These are phyloP conservation scores for Atherix ibis DNA, from an alignment of 2,888 invertebrate genomes.

Conservation along the genomic window DNA sequence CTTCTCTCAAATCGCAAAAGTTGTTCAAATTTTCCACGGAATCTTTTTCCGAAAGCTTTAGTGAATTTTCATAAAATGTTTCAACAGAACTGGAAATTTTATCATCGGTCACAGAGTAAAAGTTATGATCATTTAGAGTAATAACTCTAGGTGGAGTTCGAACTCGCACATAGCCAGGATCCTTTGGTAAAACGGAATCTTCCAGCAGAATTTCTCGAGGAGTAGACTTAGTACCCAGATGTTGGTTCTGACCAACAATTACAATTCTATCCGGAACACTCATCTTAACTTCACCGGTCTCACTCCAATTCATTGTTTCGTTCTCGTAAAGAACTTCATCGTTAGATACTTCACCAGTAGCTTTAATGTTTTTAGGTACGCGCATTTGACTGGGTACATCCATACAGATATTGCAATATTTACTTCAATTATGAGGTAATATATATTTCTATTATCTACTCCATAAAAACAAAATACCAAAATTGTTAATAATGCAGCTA, in stretches of 20 bases:
- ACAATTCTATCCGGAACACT: slow-evolving; percentile 87
- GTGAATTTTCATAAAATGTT: too few species aligned
- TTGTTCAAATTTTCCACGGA: too few species aligned
- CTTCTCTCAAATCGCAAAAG: too few species aligned
- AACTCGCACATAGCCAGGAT: slow-evolving; percentile 60
- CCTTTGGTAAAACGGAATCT: slow-evolving; percentile 58
- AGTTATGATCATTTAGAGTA: slow-evolving; percentile 71
- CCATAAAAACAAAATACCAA: too few species aligned
- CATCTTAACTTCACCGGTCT: slow-evolving; percentile 72
- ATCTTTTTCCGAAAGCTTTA: not conserved
- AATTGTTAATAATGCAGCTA: too few species aligned
- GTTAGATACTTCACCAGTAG: slow-evolving; percentile 51
- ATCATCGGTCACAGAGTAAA: slow-evolving; percentile 50
- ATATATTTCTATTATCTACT: too few species aligned
- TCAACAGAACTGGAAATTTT: slow-evolving; percentile 7
- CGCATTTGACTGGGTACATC: slow-evolving; percentile 69
- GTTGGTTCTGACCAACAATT: slow-evolving; percentile 64
- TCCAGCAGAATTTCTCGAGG: slow-evolving; percentile 75
- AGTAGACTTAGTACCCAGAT: slow-evolving; percentile 55
- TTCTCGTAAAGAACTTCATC: slow-evolving; percentile 48
- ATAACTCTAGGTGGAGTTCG: slow-evolving; percentile 80
- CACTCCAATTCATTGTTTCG: slow-evolving; percentile 42
- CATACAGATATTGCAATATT: too few species aligned
- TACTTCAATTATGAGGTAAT: too few species aligned
- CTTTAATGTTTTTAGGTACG: slow-evolving; percentile 62